Conservation (phyloP, 2,113 vertebrate species). For the Cephalopholis sonnerati region DNA sequence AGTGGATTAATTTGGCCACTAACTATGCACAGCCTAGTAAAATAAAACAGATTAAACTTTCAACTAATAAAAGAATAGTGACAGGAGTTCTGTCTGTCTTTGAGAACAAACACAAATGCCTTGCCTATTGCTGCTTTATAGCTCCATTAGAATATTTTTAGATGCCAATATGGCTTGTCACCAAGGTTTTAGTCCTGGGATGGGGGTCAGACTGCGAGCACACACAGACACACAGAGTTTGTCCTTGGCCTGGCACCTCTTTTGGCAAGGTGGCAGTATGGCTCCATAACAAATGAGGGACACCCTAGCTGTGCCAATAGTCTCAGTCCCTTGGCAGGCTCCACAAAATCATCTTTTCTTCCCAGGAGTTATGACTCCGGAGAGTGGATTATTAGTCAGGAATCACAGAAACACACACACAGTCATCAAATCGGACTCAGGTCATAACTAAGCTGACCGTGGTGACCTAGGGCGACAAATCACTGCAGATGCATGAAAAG, state of each 20-base stretch:
- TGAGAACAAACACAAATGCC: slow-evolving; percentile 53
- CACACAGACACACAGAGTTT: slow-evolving; percentile 52
- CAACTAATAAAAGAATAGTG: slow-evolving; percentile 42
- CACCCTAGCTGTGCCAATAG: slow-evolving; percentile 79
- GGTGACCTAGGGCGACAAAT: slow-evolving; percentile 39
- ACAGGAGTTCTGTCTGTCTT: slow-evolving; percentile 54
- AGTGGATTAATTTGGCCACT: slow-evolving; percentile 27
- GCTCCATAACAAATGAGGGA: slow-evolving; percentile 82
- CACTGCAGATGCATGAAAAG: slow-evolving; percentile 9
- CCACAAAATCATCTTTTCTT: slow-evolving; percentile 78
- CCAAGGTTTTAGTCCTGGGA: slow-evolving; percentile 61
- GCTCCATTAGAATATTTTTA: slow-evolving; percentile 65
- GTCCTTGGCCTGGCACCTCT: slow-evolving; percentile 85
- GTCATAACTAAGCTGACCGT: slow-evolving; percentile 41
- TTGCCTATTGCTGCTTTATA: slow-evolving; percentile 38
- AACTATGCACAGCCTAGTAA: slow-evolving; percentile 17
- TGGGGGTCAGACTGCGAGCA: slow-evolving; percentile 56
- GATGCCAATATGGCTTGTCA: slow-evolving; percentile 71
- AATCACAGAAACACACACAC: slow-evolving; percentile 72
- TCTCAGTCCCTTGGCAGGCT: slow-evolving; percentile 80
- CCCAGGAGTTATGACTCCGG: slow-evolving; percentile 79
- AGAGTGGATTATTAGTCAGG: slow-evolving; percentile 78
- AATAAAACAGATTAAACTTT: slow-evolving; percentile 36
- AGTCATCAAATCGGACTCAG: slow-evolving; percentile 51
- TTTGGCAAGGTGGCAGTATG: slow-evolving; percentile 80